Evolutionary conservation across 2,113 vertebrate species (phyloP), one percentile per base, ranked within the genome.

Genomic region (Phyllostomus discolor): DNA sequence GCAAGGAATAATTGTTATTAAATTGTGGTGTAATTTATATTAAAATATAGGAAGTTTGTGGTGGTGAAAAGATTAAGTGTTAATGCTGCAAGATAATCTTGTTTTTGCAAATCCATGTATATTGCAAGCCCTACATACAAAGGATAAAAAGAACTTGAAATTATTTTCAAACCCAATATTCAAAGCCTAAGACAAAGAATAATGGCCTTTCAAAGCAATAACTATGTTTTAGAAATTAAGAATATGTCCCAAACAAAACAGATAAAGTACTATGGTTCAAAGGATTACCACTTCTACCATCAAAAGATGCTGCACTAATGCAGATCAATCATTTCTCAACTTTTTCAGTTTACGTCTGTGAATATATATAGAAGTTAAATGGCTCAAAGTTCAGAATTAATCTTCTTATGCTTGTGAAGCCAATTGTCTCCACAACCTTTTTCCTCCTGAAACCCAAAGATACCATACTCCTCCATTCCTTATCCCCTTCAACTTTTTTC

Each of bases 141-240:
- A 95, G 33, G 59, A 78, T 48, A 59, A 48, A 95, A 93, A 88
- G 6, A 95, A 81, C 5, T 72, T 92, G 35, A 9, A n/a, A 66
- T 28, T 73, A 81, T 90, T 96, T 95, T 88, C 73, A 93, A 75
- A 90, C 7, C 24, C 50, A 92, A 87, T 48, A 93, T 67, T 92
- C 41, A 94, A 83, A 91, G 46, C 7, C 87, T 82, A 91, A 86
- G 38, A 90, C 31, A 84, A 33, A 75, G 88, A 70, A 35, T 66
- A 94, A 87, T 19, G 0, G 43, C 24, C 33, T 66, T 72, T n/a
- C 54, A 69, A 91, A 66, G 41, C 59, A 88, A 76, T 76, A 85
- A 66, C 46, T 76, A 52, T 88, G 57, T 6, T 80, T 92, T 81
- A 57, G 50, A 87, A 89, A 83, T 64, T 38, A 82, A 85, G 41